A percentile compares a stretch with the other conserved stretches of the same genome.
phyloP scores from a whole-genome alignment of 2,113 vertebrate genomes.

The Tychaedon coryphoeus region DNA sequence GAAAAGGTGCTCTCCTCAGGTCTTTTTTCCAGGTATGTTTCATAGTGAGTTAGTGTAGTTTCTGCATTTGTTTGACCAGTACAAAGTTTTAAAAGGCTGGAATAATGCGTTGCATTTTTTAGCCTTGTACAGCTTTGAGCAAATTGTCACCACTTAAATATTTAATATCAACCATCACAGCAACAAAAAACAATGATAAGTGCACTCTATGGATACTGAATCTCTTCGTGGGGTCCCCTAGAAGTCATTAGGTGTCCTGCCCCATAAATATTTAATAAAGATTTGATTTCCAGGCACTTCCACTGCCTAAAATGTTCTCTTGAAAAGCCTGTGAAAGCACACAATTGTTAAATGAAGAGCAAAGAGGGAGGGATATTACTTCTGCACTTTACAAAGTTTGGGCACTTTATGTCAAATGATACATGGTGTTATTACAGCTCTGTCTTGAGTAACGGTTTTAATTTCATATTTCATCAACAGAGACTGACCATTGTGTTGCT shows the following conservation, averaged over 20 bases:
- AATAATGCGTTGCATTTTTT: background rate
- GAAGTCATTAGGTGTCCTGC: constrained; percentile 46
- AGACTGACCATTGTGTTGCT: background rate
- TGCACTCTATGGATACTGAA: constrained; percentile 33
- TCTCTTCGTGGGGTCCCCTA: background rate
- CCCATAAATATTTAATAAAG: constrained; percentile 46
- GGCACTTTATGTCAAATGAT: constrained; percentile 38
- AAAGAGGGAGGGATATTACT: constrained; percentile 21
- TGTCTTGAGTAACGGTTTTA: constrained; percentile 48
- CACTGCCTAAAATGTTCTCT: constrained; percentile 9
- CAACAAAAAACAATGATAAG: constrained; percentile 26
- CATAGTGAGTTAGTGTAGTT: background rate
- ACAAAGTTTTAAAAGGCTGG: background rate
- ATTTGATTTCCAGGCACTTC: constrained; percentile 54
- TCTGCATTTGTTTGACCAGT: background rate
- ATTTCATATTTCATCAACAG: constrained; percentile 38
- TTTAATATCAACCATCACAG: constrained; percentile 25
- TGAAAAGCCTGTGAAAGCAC: constrained; percentile 35
- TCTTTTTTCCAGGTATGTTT: background rate
- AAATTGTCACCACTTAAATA: constrained; percentile 26
- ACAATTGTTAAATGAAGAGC: background rate
- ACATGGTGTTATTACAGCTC: constrained; percentile 3
- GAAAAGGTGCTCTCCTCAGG: background rate
- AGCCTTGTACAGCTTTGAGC: constrained; percentile 15
- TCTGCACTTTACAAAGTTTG: constrained; percentile 29